Base-by-base conservation (phyloP, 2,888 invertebrate genomes). In the Sthenelais limicola region DNA sequence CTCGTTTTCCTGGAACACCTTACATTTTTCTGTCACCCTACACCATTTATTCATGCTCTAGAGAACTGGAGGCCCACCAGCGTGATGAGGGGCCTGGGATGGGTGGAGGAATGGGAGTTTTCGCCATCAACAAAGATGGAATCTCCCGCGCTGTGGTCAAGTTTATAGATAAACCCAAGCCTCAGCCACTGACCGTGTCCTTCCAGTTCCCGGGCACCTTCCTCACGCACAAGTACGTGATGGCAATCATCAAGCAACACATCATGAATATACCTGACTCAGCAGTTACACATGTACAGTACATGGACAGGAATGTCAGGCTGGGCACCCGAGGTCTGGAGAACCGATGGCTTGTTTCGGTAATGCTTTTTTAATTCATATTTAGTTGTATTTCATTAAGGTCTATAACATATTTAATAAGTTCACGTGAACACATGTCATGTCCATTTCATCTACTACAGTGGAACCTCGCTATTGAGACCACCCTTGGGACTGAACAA, bases 161-260 rank as follows among this genome's bases (percentile, higher is more conserved):
- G 30, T 76, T 76, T 68, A 51, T 67, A n/a, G 43, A 52, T 5
- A 70, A 72, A 26, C 76, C 76, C 0, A 12, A 18, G 33, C 58
- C 47, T 2, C 67, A 62, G 28, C 76, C 74, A 1, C 56, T 70
- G 32, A 76, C 73, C 4, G 33, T 69, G 26, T 76, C 74, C 52
- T 74, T 76, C 71, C 73, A 73, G 49, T 76, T 76, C 67, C 73
- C 76, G 4, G 71, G 71, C n/a, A 73, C 73, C 47, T 76, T 76
- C 71, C 68, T 76, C 58, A 74, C 76, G 1, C 76, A 76, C 68
- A 69, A 69, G 4, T 76, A 76, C 68, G 72, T 76, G 15, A 43
- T 76, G 18, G 76, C 74, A 24, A 76, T 76, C 68, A 72, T 76
- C 26, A 68, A 32, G n/a, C 33, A 15, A n/a, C n/a, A n/a, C n/a